Base-by-base conservation (phyloP, 2,888 invertebrate genomes). In the Eupithecia insigniata region DNA sequence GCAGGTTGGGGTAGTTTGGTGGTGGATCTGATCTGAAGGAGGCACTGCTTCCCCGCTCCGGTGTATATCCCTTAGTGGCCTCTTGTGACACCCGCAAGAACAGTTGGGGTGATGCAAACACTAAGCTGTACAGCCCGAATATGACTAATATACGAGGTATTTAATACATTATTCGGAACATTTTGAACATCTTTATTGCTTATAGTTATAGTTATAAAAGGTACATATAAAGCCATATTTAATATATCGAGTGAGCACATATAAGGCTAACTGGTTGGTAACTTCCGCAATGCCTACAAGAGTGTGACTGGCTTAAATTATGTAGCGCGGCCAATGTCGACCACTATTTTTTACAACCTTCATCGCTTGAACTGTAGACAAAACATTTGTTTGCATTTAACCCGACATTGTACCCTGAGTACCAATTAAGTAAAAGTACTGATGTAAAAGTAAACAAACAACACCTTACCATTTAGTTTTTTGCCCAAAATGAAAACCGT, bases 331-430 rank as follows among this genome's bases (percentile, higher is more conserved):
- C 86, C 91, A 92, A 91, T 92, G 92, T 82, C 92, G 85, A 80
- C 91, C 85, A 91, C 90, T 89, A 88, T 89, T 90, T 89, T 43
- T 85, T 87, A 73, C 78, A 85, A 84, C 91, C 91, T 91, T 90
- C 90, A 83, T 88, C 81, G 81, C 80, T 80, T 85, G 85, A 86
- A 87, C 86, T 83, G 72, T 75, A 75, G 66, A 69, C 76, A 69
- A 67, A 77, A 72, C 73, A 76, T 77, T 81, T 73, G 75, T 77
- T 73, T 70, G 2, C 46, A 46, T 6, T n/a, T 8, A 43, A 18
- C 43, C 18, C 6, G 6, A 43, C 7, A 43, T n/a, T 43, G 4
- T 2, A 43, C 18, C 7, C 43, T 43, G 7, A 46, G 46, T 43
- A 43, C 18, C 39, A 43, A 43, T 5, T 43, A 12, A 36, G 7